Percentiles rank a stretch among this genome's conserved stretches.
Evolutionary conservation across 2,797 vertebrate species (phyloP).

Genomic region (Sebastes diaconus): DNA sequence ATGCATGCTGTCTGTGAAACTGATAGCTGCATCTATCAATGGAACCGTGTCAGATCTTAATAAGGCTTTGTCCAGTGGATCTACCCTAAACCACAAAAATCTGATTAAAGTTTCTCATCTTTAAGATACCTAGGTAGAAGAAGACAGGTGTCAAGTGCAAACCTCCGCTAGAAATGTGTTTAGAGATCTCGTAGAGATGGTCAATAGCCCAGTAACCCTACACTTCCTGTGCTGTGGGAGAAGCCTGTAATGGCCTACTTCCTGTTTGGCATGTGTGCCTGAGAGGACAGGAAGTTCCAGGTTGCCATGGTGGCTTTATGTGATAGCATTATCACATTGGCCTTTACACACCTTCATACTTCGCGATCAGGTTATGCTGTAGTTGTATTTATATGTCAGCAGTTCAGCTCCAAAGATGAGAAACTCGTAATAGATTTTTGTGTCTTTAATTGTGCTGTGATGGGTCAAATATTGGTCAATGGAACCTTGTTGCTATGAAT

Average conservation of each 20-base stretch:
- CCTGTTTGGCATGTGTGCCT: conserved; percentile 72
- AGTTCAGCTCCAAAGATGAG: conserved; percentile 92
- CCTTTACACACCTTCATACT: conserved; percentile 56
- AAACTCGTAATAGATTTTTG: conserved; percentile 99
- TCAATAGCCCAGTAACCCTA: conserved; percentile 69
- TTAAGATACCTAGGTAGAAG: conserved; percentile 77
- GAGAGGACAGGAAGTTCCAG: conserved; percentile 79
- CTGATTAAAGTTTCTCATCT: conserved; percentile 99
- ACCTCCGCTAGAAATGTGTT: conserved; percentile 49
- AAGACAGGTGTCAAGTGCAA: conserved; percentile 61
- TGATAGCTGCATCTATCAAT: conserved; percentile 99
- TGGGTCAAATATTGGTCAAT: conserved; percentile 95
- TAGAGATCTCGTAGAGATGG: conserved; percentile 61
- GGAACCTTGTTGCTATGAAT: conserved; percentile 99
- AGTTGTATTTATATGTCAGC: conserved; percentile 39
- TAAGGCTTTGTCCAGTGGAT: conserved; percentile 99
- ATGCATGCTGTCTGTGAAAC: conserved; percentile 99
- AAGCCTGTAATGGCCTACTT: conserved; percentile 71
- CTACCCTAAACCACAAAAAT: conserved; percentile 99
- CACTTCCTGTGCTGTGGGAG: conserved; percentile 77
- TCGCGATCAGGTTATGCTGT: conserved; percentile 48
- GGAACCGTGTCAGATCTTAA: conserved; percentile 99
- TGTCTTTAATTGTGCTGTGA: conserved; percentile 98
- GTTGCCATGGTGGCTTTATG: conserved; percentile 75
- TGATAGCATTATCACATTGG: conserved; percentile 76